These are phyloP conservation scores for Eremobia ochroleuca DNA, from an alignment of 2,888 invertebrate genomes.

Conservation along the genomic window DNA sequence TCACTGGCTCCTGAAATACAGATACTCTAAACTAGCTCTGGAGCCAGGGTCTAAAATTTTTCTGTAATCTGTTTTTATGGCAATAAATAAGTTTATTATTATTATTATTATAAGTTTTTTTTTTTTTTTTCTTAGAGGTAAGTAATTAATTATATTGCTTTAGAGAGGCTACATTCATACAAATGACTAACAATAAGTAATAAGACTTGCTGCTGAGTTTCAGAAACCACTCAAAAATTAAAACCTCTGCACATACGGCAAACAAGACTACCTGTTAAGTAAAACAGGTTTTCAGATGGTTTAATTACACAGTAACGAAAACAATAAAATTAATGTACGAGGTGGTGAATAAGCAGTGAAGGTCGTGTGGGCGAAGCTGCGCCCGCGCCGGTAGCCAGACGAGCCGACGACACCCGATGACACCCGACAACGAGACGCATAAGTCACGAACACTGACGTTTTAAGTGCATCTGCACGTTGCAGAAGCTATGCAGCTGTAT, in stretches of 20 bases:
- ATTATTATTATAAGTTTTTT: neutral
- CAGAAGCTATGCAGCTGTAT: constrained; percentile 58
- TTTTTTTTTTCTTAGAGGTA: neutral
- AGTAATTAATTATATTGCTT: constrained; percentile 5
- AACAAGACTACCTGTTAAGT: constrained; percentile 34
- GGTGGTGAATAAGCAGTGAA: constrained; percentile 54
- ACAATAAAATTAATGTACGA: constrained; percentile 58
- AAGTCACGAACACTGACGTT: constrained; percentile 77
- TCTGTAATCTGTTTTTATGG: no score
- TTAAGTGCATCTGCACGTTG: constrained; percentile 78
- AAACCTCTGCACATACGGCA: constrained; percentile 4
- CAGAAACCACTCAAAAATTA: constrained; percentile 18
- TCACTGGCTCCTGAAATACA: no score
- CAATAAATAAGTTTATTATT: no score
- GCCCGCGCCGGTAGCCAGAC: constrained; percentile 77
- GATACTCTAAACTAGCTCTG: no score
- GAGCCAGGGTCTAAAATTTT: no score
- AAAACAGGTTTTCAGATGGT: constrained; percentile 59
- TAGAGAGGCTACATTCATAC: neutral
- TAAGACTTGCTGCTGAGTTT: neutral
- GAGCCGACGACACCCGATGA: constrained; percentile 69
- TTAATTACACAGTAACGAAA: constrained; percentile 59
- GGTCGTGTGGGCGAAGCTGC: constrained; percentile 76
- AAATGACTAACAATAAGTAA: neutral
- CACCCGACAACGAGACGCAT: constrained; percentile 71